These are phyloP conservation scores for Tetragnatha versicolor DNA, from an alignment of 1,140 invertebrate species.

Conservation along the genomic window DNA sequence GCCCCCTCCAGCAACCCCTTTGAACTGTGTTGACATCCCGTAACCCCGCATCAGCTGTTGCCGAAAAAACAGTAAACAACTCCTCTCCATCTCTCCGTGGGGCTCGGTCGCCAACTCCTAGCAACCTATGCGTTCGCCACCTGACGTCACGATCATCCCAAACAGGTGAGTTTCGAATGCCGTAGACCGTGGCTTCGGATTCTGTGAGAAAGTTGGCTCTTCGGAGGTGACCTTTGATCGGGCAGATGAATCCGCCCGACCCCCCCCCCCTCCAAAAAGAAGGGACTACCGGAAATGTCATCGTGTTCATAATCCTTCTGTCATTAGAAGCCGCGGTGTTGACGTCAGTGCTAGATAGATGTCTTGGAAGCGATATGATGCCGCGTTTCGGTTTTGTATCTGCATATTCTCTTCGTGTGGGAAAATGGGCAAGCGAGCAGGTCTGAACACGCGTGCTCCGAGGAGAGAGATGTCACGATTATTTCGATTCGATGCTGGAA, in stretches of 20 bases:
- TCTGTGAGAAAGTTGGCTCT: conserved; percentile 53
- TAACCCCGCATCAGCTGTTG: no score
- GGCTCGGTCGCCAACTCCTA: no score
- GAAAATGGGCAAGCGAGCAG: neutral
- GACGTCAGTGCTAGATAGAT: conserved; percentile 9
- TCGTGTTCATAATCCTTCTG: conserved; percentile 36
- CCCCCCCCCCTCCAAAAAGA: neutral
- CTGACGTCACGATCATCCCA: conserved; percentile 38
- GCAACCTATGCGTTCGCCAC: neutral
- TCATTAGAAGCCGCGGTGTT: neutral
- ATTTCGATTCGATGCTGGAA: no score
- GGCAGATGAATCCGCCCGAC: conserved; percentile 12
- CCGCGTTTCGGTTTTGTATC: neutral
- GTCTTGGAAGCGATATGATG: conserved; percentile 3
- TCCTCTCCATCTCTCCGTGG: neutral
- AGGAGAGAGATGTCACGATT: no score
- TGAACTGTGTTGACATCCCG: no score
- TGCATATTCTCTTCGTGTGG: neutral
- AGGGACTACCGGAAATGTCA: conserved; percentile 41
- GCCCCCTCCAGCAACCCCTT: no score
- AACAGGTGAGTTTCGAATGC: conserved; percentile 46
- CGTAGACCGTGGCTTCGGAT: conserved; percentile 30
- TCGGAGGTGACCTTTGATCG: conserved; percentile 42
- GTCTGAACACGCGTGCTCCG: neutral
- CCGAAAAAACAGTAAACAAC: neutral